A percentile compares a stretch with the other conserved stretches of the same genome.
Conservation (phyloP, 2,113 vertebrate species). For the Coracopsis vasa region DNA sequence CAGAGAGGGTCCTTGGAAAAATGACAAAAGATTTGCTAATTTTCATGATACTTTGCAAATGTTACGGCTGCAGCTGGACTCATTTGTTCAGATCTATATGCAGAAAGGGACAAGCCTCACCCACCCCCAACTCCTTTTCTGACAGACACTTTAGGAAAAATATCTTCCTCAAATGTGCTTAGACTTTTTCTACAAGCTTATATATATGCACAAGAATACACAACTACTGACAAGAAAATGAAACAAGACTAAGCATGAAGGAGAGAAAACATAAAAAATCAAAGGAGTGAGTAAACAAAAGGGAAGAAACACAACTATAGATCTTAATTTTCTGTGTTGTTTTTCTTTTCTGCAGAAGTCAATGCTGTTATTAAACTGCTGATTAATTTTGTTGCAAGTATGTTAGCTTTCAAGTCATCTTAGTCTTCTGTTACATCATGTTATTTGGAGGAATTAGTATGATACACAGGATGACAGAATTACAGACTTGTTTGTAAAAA, state of each 20-base stretch:
- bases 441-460: not conserved
- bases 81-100: not conserved
- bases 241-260: not conserved
- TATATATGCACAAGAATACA: not conserved
- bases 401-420: not conserved
- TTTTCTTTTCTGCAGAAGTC: not conserved
- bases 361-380: not conserved
- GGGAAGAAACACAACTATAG: not conserved
- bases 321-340: not conserved
- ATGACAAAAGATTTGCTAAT: constrained; percentile 51
- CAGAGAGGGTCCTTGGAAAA: constrained; percentile 31
- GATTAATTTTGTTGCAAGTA: not conserved
- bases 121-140: not conserved
- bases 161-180: not conserved
- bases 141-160: not conserved
- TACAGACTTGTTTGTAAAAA: not conserved
- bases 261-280: not conserved
- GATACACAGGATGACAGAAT: not conserved
- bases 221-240: not conserved
- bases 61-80: not conserved
- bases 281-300: not conserved
- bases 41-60: constrained; percentile 24
- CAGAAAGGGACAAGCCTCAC: not conserved
- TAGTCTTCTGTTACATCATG: not conserved
- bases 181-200: not conserved